These are phyloP conservation scores for Manis pentadactyla DNA, from an alignment of 2,797 vertebrate genomes.

Conservation along the genomic window DNA sequence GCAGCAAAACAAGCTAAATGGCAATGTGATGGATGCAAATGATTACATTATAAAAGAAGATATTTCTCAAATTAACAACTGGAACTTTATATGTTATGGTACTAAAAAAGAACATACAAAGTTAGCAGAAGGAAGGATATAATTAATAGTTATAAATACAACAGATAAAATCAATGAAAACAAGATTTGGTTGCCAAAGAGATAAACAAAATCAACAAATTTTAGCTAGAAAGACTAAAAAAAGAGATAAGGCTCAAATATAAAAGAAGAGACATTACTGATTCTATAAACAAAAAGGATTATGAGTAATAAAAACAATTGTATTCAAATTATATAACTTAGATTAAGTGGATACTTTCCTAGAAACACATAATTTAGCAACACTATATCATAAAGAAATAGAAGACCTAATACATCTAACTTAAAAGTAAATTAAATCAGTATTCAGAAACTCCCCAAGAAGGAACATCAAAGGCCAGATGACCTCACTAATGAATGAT, in stretches of 20 bases:
- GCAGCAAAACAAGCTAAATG: background rate
- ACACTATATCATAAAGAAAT: background rate
- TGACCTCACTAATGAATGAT: background rate
- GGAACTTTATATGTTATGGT: background rate
- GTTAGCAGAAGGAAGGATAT: background rate
- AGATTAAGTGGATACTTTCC: background rate
- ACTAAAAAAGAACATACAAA: background rate
- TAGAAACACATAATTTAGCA: background rate
- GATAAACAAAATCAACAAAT: background rate
- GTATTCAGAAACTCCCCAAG: background rate
- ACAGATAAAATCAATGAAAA: background rate
- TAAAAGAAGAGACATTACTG: background rate
- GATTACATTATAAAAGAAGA: background rate
- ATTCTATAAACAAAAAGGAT: background rate
- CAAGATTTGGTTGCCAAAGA: background rate
- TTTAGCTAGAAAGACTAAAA: background rate
- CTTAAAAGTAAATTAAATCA: background rate
- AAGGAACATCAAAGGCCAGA: background rate
- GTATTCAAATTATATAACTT: background rate
- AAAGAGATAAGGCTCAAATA: background rate
- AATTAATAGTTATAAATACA: background rate
- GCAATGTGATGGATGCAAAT: background rate
- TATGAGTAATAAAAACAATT: background rate
- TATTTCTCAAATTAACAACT: background rate
- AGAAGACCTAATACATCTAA: background rate